Conservation (phyloP, 2,113 vertebrate genomes). For the Papio anubis region DNA sequence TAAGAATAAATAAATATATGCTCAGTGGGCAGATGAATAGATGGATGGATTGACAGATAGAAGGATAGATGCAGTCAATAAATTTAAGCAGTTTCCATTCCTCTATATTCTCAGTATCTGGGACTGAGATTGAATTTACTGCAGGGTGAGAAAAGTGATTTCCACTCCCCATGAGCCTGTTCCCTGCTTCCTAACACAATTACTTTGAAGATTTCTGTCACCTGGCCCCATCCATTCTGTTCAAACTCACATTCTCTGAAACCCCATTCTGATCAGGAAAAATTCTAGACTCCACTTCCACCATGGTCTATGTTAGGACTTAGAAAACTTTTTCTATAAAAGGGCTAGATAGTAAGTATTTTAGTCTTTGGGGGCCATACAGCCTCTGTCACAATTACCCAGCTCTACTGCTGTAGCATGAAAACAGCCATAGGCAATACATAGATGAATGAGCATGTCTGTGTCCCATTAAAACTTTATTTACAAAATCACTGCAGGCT, state of each 20-base stretch:
- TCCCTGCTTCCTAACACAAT: slow-evolving; percentile 28
- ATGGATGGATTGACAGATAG: not conserved
- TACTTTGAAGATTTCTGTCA: not conserved
- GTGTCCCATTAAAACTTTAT: slow-evolving; percentile 16
- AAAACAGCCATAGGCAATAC: not conserved
- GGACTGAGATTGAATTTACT: not conserved
- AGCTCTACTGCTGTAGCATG: not conserved
- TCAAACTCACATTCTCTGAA: slow-evolving; percentile 30
- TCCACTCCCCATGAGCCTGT: not conserved
- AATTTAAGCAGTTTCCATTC: not conserved
- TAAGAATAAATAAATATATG: not conserved
- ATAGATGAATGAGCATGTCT: not conserved
- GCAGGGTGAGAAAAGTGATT: not conserved
- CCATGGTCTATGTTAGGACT: not conserved
- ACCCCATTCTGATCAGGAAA: not conserved
- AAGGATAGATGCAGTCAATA: not conserved
- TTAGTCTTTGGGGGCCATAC: not conserved
- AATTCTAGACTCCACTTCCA: not conserved
- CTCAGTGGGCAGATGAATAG: not conserved
- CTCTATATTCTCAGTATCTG: not conserved
- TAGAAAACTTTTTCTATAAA: slow-evolving; percentile 6
- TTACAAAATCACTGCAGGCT: not conserved
- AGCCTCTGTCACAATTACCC: not conserved
- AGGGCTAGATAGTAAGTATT: not conserved
- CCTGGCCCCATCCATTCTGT: not conserved